Base-by-base conservation (phyloP, 1,140 invertebrate species). In the Drosophila lacteicornis region DNA sequence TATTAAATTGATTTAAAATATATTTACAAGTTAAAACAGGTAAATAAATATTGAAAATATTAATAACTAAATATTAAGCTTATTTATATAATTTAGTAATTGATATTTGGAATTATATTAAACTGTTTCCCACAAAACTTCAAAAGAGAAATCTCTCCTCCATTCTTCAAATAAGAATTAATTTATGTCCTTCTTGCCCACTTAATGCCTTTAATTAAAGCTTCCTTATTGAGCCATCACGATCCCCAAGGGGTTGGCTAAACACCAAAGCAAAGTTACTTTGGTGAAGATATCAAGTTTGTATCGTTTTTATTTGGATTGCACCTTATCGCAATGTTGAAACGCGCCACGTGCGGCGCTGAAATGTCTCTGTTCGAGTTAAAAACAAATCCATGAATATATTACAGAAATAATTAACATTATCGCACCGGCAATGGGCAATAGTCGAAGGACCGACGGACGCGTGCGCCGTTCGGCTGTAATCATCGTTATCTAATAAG, bases 401-500 rank as follows among this genome's bases (percentile, higher is more conserved):
- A 91, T 82, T 91, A 88, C 60, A 55, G 57, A 88, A 80, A 91
- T 84, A 91, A 87, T 91, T 91, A 88, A 82, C 81, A 81, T 75
- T 88, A 90, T 88, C 85, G 70, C 45, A 55, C 53, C 30, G 30
- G 68, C 57, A 74, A 83, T 78, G 79, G 42, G 59, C 65, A 77
- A 83, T 83, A 81, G 80, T 85, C 77, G 66, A 59, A 3, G 19
- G 55, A 42, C 17, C 36, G 55, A 33, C 19, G 36, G 55, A 66
- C 85, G 85, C 65, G 63, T 68, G 63, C 50, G 55, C 56, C 30
- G 15, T 60, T 68, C 22, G 46, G 60, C 62, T 33, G 38, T 66
- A 79, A 77, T 79, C 77, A 70, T 62, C 59, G 81, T 80, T 91
- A 91, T 92, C 91, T 91, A 91, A 88, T 80, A 91, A 91, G 91